These are phyloP conservation scores for Drosophila yooni DNA, from an alignment of 2,888 invertebrate genomes.

Conservation along the genomic window DNA sequence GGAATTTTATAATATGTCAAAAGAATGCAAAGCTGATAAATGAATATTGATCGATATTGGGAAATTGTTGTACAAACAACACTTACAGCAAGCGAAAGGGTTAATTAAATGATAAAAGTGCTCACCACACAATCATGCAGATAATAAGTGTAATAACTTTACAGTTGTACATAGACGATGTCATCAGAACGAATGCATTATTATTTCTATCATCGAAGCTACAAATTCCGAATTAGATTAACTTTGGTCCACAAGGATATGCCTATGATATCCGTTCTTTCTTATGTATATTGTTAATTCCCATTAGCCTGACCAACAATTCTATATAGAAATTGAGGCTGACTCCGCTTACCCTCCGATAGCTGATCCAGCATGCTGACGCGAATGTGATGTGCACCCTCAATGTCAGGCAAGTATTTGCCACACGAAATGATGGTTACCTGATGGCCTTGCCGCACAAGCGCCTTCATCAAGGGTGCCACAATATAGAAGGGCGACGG, in stretches of 20 bases:
- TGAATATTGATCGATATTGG: background rate
- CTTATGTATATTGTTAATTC: background rate
- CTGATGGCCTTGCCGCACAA: slow-evolving; percentile 50
- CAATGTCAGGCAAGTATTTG: slow-evolving; percentile 29
- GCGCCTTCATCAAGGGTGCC: slow-evolving; percentile 47
- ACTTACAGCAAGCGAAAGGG: background rate
- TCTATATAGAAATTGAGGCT: background rate
- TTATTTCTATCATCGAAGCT: background rate
- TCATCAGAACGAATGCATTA: background rate
- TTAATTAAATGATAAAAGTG: background rate
- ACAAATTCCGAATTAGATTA: background rate
- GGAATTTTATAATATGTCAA: background rate
- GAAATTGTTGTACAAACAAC: background rate
- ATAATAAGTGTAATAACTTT: background rate
- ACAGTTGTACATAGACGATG: background rate
- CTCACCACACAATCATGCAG: background rate
- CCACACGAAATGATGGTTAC: slow-evolving; percentile 59
- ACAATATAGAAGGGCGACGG: slow-evolving; percentile 69
- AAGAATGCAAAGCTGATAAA: background rate
- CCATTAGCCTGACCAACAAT: background rate
- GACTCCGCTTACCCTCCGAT: slow-evolving; percentile 27
- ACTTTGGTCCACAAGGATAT: background rate
- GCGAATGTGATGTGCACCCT: slow-evolving; percentile 59
- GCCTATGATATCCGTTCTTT: background rate
- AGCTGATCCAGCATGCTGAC: slow-evolving; percentile 29